phyloP scores from a whole-genome alignment of 30 jellyfish, hydroid and myxozoan genomes.

The Aurelia aurita region DNA sequence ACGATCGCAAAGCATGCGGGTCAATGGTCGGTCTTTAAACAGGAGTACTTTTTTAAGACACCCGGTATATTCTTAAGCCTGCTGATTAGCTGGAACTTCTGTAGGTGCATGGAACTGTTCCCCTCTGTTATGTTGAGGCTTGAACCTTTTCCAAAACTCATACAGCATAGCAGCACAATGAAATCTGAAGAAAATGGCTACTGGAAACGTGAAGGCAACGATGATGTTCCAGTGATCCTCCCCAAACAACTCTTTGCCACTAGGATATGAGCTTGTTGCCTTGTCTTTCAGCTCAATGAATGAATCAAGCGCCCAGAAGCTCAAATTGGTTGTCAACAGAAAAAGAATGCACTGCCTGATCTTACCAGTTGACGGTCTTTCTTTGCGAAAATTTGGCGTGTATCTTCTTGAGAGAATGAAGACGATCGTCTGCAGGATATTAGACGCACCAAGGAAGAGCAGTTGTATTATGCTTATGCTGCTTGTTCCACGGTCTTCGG shows the following conservation, averaged over 20 bases:
- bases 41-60: too few relatives aligned
- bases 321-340: constrained; percentile 42
- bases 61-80: too few relatives aligned
- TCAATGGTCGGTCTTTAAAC: too few relatives aligned
- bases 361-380: background rate
- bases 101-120: too few relatives aligned
- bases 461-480: background rate
- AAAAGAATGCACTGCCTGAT: constrained; percentile 28
- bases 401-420: constrained; percentile 33
- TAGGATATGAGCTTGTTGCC: constrained; percentile 36
- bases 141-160: too few relatives aligned
- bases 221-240: constrained; percentile 4
- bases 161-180: constrained; percentile 23
- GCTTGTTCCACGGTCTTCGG: background rate
- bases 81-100: too few relatives aligned
- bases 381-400: background rate
- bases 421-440: constrained; percentile 28
- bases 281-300: constrained; percentile 49
- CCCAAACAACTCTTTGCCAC: constrained; percentile 7
- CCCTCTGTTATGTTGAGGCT: too few relatives aligned
- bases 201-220: constrained; percentile 33
- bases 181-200: constrained; percentile 43
- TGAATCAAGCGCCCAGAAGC: constrained; percentile 62
- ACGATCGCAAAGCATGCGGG: too few relatives aligned
- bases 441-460: background rate